Percentiles rank a stretch among this genome's conserved stretches.
These are phyloP conservation scores for Chrysemys picta DNA, from an alignment of 2,113 vertebrate genomes.

Conservation along the genomic window DNA sequence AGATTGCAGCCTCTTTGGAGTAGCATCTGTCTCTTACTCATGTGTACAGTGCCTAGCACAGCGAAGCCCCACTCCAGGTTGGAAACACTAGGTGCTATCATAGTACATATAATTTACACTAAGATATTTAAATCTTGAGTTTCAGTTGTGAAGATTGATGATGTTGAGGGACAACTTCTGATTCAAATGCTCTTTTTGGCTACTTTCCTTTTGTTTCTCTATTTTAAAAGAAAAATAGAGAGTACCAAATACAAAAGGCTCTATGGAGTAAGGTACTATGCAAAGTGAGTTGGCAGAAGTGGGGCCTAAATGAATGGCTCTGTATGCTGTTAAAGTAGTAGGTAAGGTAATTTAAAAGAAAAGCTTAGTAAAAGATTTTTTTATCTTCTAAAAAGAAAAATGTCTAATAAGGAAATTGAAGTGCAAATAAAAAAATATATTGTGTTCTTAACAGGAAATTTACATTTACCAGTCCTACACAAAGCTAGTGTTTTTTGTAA, in stretches of 20 bases:
- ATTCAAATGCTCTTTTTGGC: neutral
- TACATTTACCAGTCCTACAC: neutral
- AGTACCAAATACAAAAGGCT: neutral
- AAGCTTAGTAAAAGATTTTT: neutral
- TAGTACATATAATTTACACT: neutral
- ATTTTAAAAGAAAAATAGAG: neutral
- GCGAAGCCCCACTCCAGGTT: neutral
- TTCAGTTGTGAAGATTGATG: neutral
- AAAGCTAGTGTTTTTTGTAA: conserved; percentile 43
- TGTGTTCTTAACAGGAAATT: neutral
- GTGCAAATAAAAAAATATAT: neutral
- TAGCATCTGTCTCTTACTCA: neutral
- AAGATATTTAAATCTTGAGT: neutral
- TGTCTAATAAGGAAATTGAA: neutral
- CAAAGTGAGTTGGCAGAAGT: neutral
- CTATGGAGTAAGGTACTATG: neutral
- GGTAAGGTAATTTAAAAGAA: neutral
- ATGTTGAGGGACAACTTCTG: too few relatives aligned
- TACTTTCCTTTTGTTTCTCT: neutral
- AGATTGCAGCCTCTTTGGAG: neutral
- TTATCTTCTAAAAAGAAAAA: neutral
- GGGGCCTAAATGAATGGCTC: neutral
- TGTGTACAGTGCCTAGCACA: neutral
- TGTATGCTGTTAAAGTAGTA: neutral
- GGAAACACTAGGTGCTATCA: neutral